Conservation (phyloP, 2,888 invertebrate species). For the Diachrysia chrysitis region DNA sequence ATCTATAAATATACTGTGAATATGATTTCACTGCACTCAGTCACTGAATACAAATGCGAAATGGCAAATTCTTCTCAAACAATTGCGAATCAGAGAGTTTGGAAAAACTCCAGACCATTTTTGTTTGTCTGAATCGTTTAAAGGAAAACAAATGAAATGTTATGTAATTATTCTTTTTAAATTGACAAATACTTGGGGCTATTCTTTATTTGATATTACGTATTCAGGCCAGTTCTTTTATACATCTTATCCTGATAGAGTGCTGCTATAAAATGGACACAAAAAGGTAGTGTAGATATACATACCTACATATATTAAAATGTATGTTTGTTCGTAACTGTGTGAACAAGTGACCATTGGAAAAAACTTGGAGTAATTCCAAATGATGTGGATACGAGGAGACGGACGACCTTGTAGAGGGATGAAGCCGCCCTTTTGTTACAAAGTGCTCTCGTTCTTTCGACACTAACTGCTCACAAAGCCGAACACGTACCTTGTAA, state of each 20-base stretch:
- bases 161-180: conserved; percentile 3
- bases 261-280: conserved; percentile 10
- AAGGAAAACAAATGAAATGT: not conserved
- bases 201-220: not conserved
- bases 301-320: conserved; percentile 25
- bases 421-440: conserved; percentile 40
- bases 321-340: conserved; percentile 35
- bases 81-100: conserved; percentile 8
- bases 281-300: conserved; percentile 12
- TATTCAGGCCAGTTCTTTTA: conserved; percentile 1
- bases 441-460: conserved; percentile 27
- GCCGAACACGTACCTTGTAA: conserved; percentile 1
- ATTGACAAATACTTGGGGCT: not conserved
- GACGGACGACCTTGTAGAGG: conserved; percentile 57
- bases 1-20: conserved; percentile 31
- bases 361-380: conserved; percentile 66
- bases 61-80: conserved; percentile 8
- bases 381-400: conserved; percentile 58
- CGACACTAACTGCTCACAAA: conserved; percentile 17
- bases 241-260: not conserved
- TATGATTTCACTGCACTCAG: conserved; percentile 34
- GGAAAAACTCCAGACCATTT: conserved; percentile 6
- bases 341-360: conserved; percentile 47
- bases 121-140: not conserved
- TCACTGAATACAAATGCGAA: conserved; percentile 32